These are phyloP conservation scores for Punctoribates punctum DNA, from an alignment of 2,888 invertebrate species.

Conservation along the genomic window DNA sequence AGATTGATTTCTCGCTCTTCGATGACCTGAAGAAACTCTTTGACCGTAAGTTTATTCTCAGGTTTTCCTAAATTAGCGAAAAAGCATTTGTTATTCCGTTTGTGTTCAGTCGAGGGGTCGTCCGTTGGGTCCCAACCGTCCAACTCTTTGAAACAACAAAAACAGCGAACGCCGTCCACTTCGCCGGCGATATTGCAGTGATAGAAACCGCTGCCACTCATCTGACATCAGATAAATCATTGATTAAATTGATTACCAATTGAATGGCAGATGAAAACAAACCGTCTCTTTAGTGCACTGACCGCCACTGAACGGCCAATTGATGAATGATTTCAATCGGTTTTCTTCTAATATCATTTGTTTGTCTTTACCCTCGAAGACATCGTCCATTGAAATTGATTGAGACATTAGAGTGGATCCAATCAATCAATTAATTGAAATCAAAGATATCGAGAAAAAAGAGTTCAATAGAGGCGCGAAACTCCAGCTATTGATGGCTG, in stretches of 20 bases:
- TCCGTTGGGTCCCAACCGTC: conserved; percentile 83
- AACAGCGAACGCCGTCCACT: conserved; percentile 76
- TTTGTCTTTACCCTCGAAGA: conserved; percentile 8
- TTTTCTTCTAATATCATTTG: conserved; percentile 28
- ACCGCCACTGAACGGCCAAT: conserved; percentile 67
- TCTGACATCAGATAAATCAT: too few species aligned
- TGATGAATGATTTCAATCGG: conserved; percentile 62
- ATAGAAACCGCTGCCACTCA: conserved; percentile 82
- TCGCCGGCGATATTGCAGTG: conserved; percentile 65
- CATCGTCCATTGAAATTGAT: conserved; percentile 39
- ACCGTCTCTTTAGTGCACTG: conserved; percentile 61
- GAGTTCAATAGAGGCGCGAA: too few species aligned
- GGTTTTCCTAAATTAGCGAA: conserved; percentile 41
- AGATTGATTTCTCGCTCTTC: too few species aligned
- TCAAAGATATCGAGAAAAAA: too few species aligned
- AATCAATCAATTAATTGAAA: too few species aligned
- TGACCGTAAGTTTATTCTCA: conserved; percentile 43
- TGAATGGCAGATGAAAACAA: not conserved
- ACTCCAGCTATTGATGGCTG: too few species aligned
- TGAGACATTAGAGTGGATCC: too few species aligned
- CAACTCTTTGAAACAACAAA: conserved; percentile 73
- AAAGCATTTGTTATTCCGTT: conserved; percentile 35
- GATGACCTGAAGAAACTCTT: conserved; percentile 36
- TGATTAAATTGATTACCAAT: too few species aligned
- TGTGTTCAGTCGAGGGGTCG: conserved; percentile 67